Evolutionary conservation across 1,140 invertebrate genomes (phyloP).

Genomic region (Muscidifurax raptorellus): DNA sequence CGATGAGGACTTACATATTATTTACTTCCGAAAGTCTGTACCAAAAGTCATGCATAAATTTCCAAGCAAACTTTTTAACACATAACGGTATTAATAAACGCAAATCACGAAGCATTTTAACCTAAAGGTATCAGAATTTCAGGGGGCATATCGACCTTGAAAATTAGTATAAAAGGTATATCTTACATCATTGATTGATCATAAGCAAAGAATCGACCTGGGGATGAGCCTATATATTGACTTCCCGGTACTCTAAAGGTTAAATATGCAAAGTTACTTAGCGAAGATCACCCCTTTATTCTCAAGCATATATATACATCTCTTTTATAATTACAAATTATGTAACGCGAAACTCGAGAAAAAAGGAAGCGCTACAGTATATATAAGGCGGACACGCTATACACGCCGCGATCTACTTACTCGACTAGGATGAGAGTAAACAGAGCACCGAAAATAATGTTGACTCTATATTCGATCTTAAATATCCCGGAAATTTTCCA

Average conservation of each 20-base stretch:
- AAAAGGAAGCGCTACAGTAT: background rate
- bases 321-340: background rate
- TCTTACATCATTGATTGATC: too few species aligned
- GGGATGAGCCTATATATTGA: too few species aligned
- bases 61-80: background rate
- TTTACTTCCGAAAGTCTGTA: background rate
- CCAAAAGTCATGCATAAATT: background rate
- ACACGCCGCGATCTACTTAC: too few species aligned
- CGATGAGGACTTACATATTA: background rate
- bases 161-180: too few species aligned
- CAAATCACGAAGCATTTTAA: too few species aligned
- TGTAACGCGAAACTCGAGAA: background rate
- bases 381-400: background rate
- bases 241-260: too few species aligned
- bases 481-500: background rate
- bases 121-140: too few species aligned
- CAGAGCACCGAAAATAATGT: conserved; percentile 13
- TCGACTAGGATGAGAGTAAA: conserved; percentile 3
- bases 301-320: background rate
- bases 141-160: too few species aligned
- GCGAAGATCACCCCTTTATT: too few species aligned
- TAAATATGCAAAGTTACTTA: too few species aligned
- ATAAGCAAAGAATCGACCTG: too few species aligned
- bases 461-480: conserved; percentile 18
- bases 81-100: too few species aligned